Conservation (phyloP, 2,797 vertebrate genomes). For the Orientallactaga sibirica region DNA sequence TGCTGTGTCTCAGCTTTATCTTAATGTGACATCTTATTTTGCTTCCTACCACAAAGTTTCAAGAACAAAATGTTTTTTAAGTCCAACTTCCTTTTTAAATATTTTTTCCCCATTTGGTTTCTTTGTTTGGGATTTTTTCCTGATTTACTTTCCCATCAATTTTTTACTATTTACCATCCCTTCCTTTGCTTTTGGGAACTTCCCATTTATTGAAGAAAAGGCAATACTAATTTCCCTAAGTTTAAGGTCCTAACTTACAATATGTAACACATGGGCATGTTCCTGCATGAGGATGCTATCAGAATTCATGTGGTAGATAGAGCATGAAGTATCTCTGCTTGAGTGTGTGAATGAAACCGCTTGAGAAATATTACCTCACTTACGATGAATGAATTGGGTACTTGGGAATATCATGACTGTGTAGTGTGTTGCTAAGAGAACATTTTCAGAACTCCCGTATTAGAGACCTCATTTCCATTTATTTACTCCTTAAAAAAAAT, state of each 20-base stretch:
- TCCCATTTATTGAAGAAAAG: background rate
- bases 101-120: conserved; percentile 14
- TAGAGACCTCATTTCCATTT: conserved; percentile 14
- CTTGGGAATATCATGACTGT: background rate
- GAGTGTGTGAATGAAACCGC: background rate
- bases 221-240: conserved; percentile 3
- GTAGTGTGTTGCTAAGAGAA: background rate
- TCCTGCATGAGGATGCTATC: background rate
- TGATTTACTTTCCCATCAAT: conserved; percentile 32
- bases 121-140: conserved; percentile 39
- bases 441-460: background rate
- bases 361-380: background rate
- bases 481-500: background rate
- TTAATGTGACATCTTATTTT: conserved; percentile 42
- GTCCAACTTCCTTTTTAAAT: conserved; percentile 44
- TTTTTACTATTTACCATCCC: background rate
- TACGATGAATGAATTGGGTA: background rate
- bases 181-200: conserved; percentile 17
- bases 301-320: background rate
- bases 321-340: background rate
- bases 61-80: conserved; percentile 59
- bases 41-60: conserved; percentile 53
- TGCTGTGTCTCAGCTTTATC: background rate
- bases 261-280: background rate
- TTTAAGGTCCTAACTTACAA: conserved; percentile 27